phyloP scores from a whole-genome alignment of 2,113 vertebrate genomes.

The Otus sunia region DNA sequence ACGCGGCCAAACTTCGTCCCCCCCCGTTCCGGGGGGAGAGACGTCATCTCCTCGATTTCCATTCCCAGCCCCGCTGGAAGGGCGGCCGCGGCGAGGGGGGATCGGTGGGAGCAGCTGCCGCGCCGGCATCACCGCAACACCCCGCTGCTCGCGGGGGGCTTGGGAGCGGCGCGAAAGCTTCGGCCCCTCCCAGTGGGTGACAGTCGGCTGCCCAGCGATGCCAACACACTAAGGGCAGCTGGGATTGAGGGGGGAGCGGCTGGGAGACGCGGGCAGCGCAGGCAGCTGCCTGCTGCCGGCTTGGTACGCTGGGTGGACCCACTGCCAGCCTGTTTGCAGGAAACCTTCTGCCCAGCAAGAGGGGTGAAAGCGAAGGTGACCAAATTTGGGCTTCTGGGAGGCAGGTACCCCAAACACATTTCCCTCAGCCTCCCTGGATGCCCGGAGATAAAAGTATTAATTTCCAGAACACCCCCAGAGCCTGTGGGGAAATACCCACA shows the following conservation, averaged over 20 bases:
- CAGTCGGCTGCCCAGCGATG: not conserved
- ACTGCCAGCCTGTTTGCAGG: rapidly evolving
- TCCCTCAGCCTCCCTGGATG: not conserved
- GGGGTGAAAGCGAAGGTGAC: rapidly evolving
- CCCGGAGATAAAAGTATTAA: not conserved
- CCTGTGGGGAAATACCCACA: rapidly evolving
- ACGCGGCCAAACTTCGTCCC: conserved; percentile 56
- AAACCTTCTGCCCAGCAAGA: not conserved
- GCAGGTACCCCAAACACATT: rapidly evolving
- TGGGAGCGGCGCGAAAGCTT: rapidly evolving
- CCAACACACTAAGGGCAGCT: not conserved
- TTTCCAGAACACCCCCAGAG: not conserved
- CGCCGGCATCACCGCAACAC: rapidly evolving
- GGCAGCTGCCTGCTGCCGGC: not conserved
- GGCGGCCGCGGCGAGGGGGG: not conserved
- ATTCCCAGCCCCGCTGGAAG: conserved; percentile 40
- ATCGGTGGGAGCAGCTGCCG: not conserved
- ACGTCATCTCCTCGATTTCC: conserved; percentile 66
- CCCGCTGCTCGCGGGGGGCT: not conserved
- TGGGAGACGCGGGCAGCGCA: not conserved
- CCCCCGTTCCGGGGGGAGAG: not conserved
- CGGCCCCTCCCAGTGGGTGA: rapidly evolving
- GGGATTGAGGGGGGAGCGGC: rapidly evolving
- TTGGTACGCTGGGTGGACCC: not conserved
- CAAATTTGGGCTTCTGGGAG: not conserved